Evolutionary conservation across 2,797 vertebrate species (phyloP).

Genomic region (Loriculus beryllinus): DNA sequence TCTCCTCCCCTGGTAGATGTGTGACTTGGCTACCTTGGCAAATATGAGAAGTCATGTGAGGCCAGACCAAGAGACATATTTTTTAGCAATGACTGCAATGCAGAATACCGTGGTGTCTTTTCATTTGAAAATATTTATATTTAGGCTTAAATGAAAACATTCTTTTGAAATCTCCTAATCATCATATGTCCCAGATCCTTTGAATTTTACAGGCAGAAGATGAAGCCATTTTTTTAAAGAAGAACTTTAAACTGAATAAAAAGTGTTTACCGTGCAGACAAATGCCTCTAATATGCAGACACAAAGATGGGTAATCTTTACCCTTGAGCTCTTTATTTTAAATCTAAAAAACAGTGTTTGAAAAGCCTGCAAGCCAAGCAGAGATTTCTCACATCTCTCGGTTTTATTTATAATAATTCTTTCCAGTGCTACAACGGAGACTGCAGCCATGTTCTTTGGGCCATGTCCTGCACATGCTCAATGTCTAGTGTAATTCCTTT

Average conservation of each 20-base stretch:
- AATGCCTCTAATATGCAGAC: neutral
- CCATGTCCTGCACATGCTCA: neutral
- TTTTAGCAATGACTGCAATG: neutral
- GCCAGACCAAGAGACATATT: neutral
- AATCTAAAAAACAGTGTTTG: neutral
- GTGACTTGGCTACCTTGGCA: neutral
- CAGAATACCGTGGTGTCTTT: neutral
- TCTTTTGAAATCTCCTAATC: neutral
- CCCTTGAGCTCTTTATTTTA: neutral
- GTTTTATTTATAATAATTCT: neutral
- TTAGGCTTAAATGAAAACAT: neutral
- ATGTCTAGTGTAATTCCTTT: neutral
- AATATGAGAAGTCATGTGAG: neutral
- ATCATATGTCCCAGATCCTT: neutral
- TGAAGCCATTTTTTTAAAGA: neutral
- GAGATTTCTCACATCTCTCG: neutral
- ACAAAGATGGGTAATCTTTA: neutral
- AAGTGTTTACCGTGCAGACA: neutral
- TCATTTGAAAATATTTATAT: neutral
- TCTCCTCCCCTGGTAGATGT: neutral
- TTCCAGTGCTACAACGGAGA: neutral
- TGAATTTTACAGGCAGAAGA: neutral
- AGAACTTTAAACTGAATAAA: neutral
- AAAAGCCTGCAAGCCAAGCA: neutral
- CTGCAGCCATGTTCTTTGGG: neutral